Base-by-base conservation (phyloP, 1,140 invertebrate genomes). In the Luehdorfia chinensis region DNA sequence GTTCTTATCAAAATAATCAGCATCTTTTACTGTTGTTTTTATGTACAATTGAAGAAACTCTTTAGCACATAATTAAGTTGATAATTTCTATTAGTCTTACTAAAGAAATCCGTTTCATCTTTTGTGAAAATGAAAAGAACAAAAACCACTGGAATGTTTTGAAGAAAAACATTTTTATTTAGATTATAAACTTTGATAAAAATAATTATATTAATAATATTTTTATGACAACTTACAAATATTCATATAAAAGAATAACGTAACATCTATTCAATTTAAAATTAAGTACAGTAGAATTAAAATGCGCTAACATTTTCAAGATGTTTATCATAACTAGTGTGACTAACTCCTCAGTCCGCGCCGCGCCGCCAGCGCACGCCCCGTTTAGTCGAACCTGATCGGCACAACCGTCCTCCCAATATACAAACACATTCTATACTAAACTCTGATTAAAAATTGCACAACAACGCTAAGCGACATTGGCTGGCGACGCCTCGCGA, bases 141-240 rank as follows among this genome's bases (percentile, higher is more conserved):
- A 57, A 63, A 73, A 67, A 63, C 49, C 49, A 51, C 28, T 48
- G 16, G 34, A 44, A 70, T 74, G 75, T 81, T 81, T 85, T 84
- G 75, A 83, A 85, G 81, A 80, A 84, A 85, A 85, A 84, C 77
- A 76, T 84, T 85, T 85, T 85, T 84, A 85, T 85, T 85, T 85
- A 85, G 81, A 85, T 85, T 84, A 85, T 86, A 86, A 86, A 86
- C 83, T 86, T 86, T 86, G 83, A 86, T 86, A 86, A 84, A 86
- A 86, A 84, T 84, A 84, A 86, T 84, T 86, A 86, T 86, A 86
- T 84, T 85, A 85, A 83, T 83, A 84, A 85, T 85, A 85, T 80
- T 84, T 70, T 84, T 84, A 85, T 84, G 81, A 80, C 79, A 83
- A 86, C 79, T 84, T 85, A 85, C 79, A 84, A 85, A 85, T 85